Evolutionary conservation across 2,797 vertebrate species (phyloP).

Genomic region (Dromococcyx pavoninus): DNA sequence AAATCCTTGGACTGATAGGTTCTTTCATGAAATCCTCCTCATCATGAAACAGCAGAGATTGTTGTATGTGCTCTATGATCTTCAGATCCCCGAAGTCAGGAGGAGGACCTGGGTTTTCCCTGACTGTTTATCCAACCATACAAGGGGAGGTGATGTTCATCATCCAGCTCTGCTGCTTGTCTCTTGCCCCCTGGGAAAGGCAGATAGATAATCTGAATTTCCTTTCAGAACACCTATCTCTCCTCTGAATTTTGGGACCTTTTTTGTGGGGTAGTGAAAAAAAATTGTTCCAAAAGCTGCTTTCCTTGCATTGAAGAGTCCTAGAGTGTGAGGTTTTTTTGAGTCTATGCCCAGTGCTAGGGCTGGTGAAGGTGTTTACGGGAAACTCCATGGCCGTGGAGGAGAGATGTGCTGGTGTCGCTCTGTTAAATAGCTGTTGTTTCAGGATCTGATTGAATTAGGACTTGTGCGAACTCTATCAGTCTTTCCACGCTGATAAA

Average conservation of each 20-base stretch:
- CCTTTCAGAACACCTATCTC: background rate
- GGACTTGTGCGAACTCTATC: conserved; percentile 61
- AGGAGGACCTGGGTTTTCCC: background rate
- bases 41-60: background rate
- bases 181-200: background rate
- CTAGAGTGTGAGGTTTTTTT: background rate
- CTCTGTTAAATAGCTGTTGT: background rate
- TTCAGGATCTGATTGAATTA: conserved; percentile 75
- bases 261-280: background rate
- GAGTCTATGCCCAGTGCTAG: background rate
- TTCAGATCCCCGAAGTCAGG: background rate
- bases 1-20: background rate
- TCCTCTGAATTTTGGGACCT: background rate
- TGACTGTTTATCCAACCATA: fast-evolving
- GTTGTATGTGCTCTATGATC: background rate
- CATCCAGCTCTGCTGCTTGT: background rate
- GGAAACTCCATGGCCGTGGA: background rate
- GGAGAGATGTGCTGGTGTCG: background rate
- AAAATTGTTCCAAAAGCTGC: background rate
- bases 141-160: background rate
- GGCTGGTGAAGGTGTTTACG: background rate
- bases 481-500: conserved; percentile 72
- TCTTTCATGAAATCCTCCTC: background rate
- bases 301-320: background rate
- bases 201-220: background rate